A percentile compares a stretch with the other conserved stretches of the same genome.
phyloP scores from a whole-genome alignment of 2,113 vertebrate species.

The Urocitellus parryii region DNA sequence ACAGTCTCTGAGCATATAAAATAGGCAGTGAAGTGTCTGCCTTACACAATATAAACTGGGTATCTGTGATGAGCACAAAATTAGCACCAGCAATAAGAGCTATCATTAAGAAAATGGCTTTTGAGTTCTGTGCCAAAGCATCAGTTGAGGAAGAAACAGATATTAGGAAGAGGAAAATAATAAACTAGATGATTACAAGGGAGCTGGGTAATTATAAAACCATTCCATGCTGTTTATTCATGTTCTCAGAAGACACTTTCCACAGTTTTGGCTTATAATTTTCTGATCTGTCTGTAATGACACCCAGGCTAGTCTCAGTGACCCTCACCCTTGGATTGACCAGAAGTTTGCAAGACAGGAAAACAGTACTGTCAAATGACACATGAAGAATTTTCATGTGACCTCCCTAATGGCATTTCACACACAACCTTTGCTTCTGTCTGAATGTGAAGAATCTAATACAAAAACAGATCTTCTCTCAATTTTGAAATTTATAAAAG shows the following conservation, averaged over 20 bases:
- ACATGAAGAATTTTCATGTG: too few species aligned
- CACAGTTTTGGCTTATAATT: background rate
- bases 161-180: background rate
- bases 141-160: background rate
- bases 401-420: background rate
- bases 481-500: background rate
- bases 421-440: background rate
- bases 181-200: background rate
- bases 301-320: too few species aligned
- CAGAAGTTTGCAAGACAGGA: background rate
- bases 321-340: background rate
- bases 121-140: background rate
- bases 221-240: background rate
- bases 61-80: background rate
- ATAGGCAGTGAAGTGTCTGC: background rate
- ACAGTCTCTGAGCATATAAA: background rate
- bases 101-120: background rate
- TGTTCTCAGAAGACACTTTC: background rate
- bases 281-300: background rate
- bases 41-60: background rate
- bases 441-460: background rate
- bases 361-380: background rate
- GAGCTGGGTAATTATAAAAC: background rate
- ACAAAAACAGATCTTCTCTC: background rate
- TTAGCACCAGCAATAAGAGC: background rate